Evolutionary conservation across 2,113 vertebrate species (phyloP).

Genomic region (Eubucco bourcierii): DNA sequence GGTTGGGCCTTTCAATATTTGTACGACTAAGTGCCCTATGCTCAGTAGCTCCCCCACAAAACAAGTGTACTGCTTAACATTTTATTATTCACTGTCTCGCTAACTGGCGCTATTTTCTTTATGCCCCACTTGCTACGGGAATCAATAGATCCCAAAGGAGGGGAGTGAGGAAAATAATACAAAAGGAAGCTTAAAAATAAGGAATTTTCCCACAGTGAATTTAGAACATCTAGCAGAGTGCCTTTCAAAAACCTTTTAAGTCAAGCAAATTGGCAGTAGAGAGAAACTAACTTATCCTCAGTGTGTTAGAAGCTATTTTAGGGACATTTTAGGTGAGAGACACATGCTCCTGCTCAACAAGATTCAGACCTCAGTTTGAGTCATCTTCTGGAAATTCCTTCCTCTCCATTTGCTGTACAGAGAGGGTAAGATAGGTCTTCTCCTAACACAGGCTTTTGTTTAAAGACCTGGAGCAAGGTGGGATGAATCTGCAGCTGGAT

Average conservation of each 20-base stretch:
- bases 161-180: background rate
- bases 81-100: constrained; percentile 51
- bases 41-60: constrained; percentile 7
- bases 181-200: background rate
- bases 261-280: background rate
- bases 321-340: background rate
- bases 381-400: background rate
- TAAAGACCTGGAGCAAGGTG: constrained; percentile 1
- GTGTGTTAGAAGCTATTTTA: background rate
- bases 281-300: background rate
- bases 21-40: constrained; percentile 9
- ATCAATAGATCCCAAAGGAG: background rate
- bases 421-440: background rate
- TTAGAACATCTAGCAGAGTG: background rate
- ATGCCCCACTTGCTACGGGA: background rate
- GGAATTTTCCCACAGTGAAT: background rate
- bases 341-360: background rate
- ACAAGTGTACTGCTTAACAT: constrained; percentile 45
- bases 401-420: rapidly evolving
- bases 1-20: background rate
- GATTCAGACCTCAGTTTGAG: background rate
- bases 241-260: background rate
- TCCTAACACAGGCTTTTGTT: background rate
- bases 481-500: constrained; percentile 36
- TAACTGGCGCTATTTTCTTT: constrained; percentile 40